Evolutionary conservation across 2,113 vertebrate species (phyloP), one percentile per base, ranked within the genome.

Genomic region (Stercorarius parasiticus): DNA sequence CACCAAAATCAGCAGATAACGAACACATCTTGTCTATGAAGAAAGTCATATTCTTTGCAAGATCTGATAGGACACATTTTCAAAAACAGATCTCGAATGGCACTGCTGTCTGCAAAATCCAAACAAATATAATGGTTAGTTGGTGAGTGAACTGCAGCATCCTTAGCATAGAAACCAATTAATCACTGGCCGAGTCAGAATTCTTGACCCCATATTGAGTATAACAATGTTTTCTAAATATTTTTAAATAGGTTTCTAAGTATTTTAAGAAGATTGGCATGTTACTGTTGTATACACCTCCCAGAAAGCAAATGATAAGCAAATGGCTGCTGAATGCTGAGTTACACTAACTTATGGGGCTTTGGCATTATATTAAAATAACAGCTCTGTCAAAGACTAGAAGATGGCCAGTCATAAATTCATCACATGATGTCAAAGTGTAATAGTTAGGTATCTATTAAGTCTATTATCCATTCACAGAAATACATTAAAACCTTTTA

Each of bases 301-400:
- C 64, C 36, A 77, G 65, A 77, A 86, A 40, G 8, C 5, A 56
- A 40, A 21, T 30, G 15, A 15, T 61, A 70, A 25, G 12, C 3
- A 65, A 32, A 42, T 29, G 18, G 13, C 18, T 91, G 18, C 23
- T 64, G 70, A 73, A 91, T n/a, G n/a, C 34, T 42, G 5, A 62
- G 12, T 65, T 49, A n/a, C 7, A 20, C 19, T 64, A 43, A 40
- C 5, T 6, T 40, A 9, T 8, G 13, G 1, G 0, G 3, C 14
- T 30, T 82, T 86, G 43, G 42, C 0, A 1, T 59, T 71, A 38
- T 22, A 27, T 22, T 76, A 77, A 91, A 81, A 43, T 69, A 67
- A 42, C 42, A 86, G 4, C 6, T 88, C 15, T 72, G 5, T 27
- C n/a, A 58, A 72, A 66, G 27, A 69, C 20, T 15, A 66, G 45